Base-by-base conservation (phyloP, 1,140 invertebrate species). In the Anastatus disparis region DNA sequence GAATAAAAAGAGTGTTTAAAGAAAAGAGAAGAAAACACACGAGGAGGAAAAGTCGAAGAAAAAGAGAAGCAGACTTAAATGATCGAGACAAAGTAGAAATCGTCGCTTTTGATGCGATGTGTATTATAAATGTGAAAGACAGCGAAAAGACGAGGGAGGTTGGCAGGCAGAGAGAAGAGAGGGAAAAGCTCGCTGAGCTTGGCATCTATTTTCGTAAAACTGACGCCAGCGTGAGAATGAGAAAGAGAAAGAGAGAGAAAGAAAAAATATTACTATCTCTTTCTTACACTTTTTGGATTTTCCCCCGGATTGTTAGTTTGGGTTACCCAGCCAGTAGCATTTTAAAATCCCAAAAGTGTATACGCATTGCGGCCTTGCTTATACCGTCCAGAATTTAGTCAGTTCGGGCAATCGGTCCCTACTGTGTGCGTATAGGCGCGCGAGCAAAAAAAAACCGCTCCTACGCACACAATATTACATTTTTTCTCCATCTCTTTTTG, bases 331-430 rank as follows among this genome's bases (percentile, higher is more conserved):
- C n/a, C n/a, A n/a, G n/a, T n/a, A n/a, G n/a, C n/a, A n/a, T n/a
- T n/a, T n/a, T n/a, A n/a, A n/a, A n/a, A n/a, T n/a, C n/a, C n/a
- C n/a, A n/a, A n/a, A n/a, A n/a, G n/a, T 15, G 15, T 13, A 29
- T 3, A 3, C 24, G 24, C 31, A 29, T 20, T 46, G 26, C 40
- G 64, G 64, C 52, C 64, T 66, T 56, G 52, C 52, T 35, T 24
- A 13, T 35, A 55, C 17, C 20, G n/a, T 9, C 44, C 38, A 17
- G 44, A 8, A 44, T 38, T 66, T 52, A 58, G 53, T 67, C 53
- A 29, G 65, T 59, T 29, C 64, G 64, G 40, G 53, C 40, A n/a
- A n/a, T n/a, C 53, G 65, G 65, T 44, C 31, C 27, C 31, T 42
- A 55, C 29, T 48, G 53, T 26, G 55, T 29, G 42, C 55, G 59